These are phyloP conservation scores for Netelia fuscicornis DNA, from an alignment of 2,888 invertebrate species.

Conservation along the genomic window DNA sequence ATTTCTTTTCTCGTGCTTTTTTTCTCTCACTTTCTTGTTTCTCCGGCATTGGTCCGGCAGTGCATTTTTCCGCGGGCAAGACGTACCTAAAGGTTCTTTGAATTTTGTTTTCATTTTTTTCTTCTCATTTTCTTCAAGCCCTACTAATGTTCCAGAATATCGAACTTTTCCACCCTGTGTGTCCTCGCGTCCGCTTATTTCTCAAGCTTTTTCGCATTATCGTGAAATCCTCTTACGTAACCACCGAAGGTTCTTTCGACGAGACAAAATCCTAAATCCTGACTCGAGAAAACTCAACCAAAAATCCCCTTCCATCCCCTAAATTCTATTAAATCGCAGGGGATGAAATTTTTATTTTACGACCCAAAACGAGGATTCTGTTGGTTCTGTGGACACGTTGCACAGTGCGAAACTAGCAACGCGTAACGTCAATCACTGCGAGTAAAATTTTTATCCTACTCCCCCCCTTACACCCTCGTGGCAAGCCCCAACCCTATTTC, in stretches of 20 bases:
- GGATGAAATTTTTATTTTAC: too few relatives aligned
- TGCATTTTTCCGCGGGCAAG: conserved; percentile 45
- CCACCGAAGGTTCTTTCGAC: too few relatives aligned
- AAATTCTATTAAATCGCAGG: too few relatives aligned
- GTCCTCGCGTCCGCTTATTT: neutral
- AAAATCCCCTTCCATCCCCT: too few relatives aligned
- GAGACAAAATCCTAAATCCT: too few relatives aligned
- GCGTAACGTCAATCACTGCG: neutral
- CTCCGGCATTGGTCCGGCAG: conserved; percentile 22
- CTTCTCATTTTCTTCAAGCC: neutral
- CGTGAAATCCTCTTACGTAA: neutral
- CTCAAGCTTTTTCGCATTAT: conserved; percentile 11
- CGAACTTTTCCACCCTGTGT: neutral
- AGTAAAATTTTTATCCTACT: neutral
- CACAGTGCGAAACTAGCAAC: neutral
- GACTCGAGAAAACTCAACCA: conserved; percentile 3
- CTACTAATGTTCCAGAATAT: neutral
- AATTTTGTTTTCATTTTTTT: conserved; percentile 7
- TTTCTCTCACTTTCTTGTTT: conserved; percentile 26
- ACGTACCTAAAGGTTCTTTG: conserved; percentile 28
- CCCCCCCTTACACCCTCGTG: neutral
- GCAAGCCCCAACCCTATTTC: neutral
- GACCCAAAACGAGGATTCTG: too few relatives aligned
- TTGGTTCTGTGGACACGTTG: neutral
- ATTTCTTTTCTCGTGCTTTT: conserved; percentile 29